phyloP scores from a whole-genome alignment of 2,888 invertebrate genomes.

The Acanthosepion pharaonis region DNA sequence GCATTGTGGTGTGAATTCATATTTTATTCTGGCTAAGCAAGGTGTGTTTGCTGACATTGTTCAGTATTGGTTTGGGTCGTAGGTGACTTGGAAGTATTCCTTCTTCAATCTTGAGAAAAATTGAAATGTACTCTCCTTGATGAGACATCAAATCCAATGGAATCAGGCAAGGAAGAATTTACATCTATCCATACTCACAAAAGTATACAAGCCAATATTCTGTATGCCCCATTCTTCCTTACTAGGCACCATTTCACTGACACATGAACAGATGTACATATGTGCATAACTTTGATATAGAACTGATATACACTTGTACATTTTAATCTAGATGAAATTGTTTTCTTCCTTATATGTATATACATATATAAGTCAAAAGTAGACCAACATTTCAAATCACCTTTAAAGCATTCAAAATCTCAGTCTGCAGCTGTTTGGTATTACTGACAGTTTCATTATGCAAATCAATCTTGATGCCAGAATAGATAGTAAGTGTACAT shows the following conservation, averaged over 20 bases:
- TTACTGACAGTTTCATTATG: too few relatives aligned
- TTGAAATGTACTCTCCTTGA: constrained; percentile 33
- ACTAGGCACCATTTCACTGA: not conserved
- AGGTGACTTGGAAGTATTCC: not conserved
- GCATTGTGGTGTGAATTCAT: too few relatives aligned
- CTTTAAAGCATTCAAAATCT: too few relatives aligned
- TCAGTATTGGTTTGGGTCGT: constrained; percentile 21
- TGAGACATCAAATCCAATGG: constrained; percentile 9
- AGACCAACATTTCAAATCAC: too few relatives aligned
- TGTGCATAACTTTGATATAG: too few relatives aligned
- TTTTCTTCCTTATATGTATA: too few relatives aligned
- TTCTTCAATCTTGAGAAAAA: constrained; percentile 33
- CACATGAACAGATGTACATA: not conserved
- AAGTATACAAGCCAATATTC: not conserved
- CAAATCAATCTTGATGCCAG: too few relatives aligned
- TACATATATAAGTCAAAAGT: too few relatives aligned
- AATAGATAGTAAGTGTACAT: too few relatives aligned
- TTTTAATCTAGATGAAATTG: too few relatives aligned
- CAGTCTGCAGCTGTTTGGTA: too few relatives aligned
- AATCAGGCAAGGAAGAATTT: not conserved
- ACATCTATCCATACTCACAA: not conserved
- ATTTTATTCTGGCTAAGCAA: not conserved
- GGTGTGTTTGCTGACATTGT: not conserved
- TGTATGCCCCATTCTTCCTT: not conserved
- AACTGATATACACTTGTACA: too few relatives aligned